A percentile compares a stretch with the other conserved stretches of the same genome.
These are phyloP conservation scores for Tenthredo mesomela DNA, from an alignment of 2,888 invertebrate species.

Conservation along the genomic window DNA sequence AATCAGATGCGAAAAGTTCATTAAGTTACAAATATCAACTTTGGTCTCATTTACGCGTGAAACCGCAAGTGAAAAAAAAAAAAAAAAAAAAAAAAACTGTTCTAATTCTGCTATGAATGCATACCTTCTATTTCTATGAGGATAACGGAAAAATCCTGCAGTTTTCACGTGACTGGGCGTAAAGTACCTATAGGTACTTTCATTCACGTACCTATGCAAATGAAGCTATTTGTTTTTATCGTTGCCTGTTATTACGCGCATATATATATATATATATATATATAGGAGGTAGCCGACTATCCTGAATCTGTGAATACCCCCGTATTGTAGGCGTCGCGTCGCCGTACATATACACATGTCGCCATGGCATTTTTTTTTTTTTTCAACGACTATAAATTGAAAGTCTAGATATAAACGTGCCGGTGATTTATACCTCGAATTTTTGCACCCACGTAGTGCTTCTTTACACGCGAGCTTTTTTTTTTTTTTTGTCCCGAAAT, in stretches of 20 bases:
- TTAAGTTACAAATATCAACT: neutral
- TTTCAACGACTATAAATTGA: neutral
- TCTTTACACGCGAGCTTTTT: too few relatives aligned
- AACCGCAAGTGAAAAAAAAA: neutral
- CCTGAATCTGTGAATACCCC: neutral
- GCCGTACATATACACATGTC: neutral
- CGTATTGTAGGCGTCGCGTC: neutral
- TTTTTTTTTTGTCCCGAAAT: neutral
- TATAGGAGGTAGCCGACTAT: neutral
- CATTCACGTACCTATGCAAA: constrained; percentile 38
- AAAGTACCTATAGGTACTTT: neutral
- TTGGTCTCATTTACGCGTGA: neutral
- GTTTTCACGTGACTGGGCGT: neutral
- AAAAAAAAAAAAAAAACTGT: neutral
- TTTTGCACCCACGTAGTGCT: too few relatives aligned
- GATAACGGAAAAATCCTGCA: constrained; percentile 45
- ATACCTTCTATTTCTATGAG: neutral
- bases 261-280: too few relatives aligned
- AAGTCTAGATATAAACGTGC: neutral
- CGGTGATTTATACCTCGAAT: neutral
- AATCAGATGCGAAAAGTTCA: neutral
- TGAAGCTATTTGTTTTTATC: constrained; percentile 40
- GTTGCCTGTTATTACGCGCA: constrained; percentile 13
- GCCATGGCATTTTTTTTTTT: neutral
- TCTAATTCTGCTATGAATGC: neutral